Evolutionary conservation across 1,140 invertebrate genomes (phyloP).

Genomic region (Ceratina calcarata): DNA sequence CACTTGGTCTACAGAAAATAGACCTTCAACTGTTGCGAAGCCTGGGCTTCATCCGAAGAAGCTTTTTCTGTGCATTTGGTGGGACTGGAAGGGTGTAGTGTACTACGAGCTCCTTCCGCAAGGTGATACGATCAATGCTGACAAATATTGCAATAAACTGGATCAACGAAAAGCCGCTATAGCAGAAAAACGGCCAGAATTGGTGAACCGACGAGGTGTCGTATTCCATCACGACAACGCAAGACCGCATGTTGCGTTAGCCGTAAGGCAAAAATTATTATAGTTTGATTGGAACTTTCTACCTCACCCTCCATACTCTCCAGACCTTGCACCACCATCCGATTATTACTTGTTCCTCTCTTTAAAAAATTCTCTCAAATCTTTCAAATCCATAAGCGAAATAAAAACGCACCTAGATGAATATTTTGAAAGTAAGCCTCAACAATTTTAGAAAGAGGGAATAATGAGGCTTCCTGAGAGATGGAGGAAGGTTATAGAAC

Average conservation of each 20-base stretch:
- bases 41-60: too few species aligned
- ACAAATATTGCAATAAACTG: too few species aligned
- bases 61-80: too few species aligned
- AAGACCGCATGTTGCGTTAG: slow-evolving; percentile 11
- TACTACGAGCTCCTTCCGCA: too few species aligned
- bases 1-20: too few species aligned
- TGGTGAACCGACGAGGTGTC: neutral
- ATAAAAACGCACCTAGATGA: neutral
- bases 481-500: neutral
- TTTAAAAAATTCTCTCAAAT: slow-evolving; percentile 17
- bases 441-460: slow-evolving; percentile 12
- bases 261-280: neutral
- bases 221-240: slow-evolving; percentile 12
- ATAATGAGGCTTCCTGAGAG: neutral
- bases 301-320: neutral
- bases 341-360: neutral
- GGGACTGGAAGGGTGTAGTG: too few species aligned
- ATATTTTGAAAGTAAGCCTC: neutral
- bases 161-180: too few species aligned
- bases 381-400: neutral
- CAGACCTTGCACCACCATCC: slow-evolving; percentile 1
- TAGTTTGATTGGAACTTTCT: slow-evolving; percentile 10
- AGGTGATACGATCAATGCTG: too few species aligned
- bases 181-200: too few species aligned
- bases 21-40: too few species aligned